Conservation (phyloP, 1,140 invertebrate genomes). For the Lycorma delicatula region DNA sequence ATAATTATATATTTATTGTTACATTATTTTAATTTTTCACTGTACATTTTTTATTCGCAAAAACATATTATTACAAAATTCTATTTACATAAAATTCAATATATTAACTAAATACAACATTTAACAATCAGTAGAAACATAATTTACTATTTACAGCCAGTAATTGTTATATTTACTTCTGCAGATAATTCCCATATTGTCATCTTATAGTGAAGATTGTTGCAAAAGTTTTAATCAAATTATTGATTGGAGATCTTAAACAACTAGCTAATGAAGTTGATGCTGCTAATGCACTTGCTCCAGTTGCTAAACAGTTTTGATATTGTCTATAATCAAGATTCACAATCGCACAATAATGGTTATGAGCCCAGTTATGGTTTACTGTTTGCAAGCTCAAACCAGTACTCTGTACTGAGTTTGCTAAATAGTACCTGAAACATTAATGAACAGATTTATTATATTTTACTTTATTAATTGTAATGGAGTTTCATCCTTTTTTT, state of each 20-base stretch:
- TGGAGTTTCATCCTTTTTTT: no score
- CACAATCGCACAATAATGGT: conserved; percentile 74
- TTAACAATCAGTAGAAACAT: no score
- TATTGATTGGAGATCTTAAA: neutral
- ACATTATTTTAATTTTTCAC: no score
- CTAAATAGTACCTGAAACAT: conserved; percentile 53
- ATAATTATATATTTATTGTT: no score
- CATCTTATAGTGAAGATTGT: neutral
- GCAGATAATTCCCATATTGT: no score
- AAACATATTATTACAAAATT: no score
- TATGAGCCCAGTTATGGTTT: conserved; percentile 38
- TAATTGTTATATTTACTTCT: no score
- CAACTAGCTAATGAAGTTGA: neutral
- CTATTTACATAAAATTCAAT: no score
- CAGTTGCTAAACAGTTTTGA: conserved; percentile 59
- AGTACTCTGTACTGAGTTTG: conserved; percentile 55
- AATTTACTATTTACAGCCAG: no score
- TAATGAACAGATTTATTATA: neutral
- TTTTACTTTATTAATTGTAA: neutral
- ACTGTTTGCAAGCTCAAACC: conserved; percentile 49
- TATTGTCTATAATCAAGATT: conserved; percentile 65
- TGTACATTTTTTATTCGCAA: no score
- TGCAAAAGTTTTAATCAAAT: neutral
- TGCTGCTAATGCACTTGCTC: conserved; percentile 54
- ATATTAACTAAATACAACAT: no score